Percentiles rank a stretch among this genome's conserved stretches.
These are phyloP conservation scores for Gisinianus flammeolus DNA, from an alignment of 2,888 invertebrate species.

Conservation along the genomic window DNA sequence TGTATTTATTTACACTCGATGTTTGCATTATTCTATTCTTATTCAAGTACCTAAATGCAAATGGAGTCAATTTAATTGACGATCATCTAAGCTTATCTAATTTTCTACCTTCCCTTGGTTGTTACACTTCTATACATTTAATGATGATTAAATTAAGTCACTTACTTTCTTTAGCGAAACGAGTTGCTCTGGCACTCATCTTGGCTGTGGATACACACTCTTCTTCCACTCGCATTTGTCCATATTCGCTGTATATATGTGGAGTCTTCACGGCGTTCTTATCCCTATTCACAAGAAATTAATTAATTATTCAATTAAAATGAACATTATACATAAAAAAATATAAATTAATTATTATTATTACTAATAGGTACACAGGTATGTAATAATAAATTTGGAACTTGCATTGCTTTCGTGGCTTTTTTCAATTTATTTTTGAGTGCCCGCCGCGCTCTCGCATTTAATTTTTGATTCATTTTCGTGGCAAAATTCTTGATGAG, in stretches of 20 bases:
- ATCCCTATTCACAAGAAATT: constrained; percentile 44
- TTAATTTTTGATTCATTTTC: constrained; percentile 32
- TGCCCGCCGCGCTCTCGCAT: constrained; percentile 36
- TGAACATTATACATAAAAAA: not conserved
- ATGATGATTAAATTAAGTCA: no score
- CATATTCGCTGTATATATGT: constrained; percentile 57
- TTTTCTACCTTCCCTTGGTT: no score
- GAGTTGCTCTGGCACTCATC: constrained; percentile 85
- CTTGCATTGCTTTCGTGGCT: constrained; percentile 17
- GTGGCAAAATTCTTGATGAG: constrained; percentile 5
- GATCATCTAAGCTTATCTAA: no score
- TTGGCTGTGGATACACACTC: constrained; percentile 68
- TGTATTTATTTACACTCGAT: no score
- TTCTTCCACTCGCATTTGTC: constrained; percentile 56
- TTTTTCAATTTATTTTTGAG: constrained; percentile 39
- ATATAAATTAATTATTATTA: no score
- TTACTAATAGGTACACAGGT: not conserved
- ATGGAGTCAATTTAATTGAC: no score
- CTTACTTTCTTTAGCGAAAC: constrained; percentile 71
- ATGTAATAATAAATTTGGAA: not conserved
- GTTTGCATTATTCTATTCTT: no score
- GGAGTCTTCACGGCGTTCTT: constrained; percentile 47
- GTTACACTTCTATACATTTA: no score
- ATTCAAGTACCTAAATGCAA: no score
- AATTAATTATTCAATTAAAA: not conserved